Evolutionary conservation across 1,140 invertebrate genomes (phyloP).

Genomic region (Hydropsyche tenuis): DNA sequence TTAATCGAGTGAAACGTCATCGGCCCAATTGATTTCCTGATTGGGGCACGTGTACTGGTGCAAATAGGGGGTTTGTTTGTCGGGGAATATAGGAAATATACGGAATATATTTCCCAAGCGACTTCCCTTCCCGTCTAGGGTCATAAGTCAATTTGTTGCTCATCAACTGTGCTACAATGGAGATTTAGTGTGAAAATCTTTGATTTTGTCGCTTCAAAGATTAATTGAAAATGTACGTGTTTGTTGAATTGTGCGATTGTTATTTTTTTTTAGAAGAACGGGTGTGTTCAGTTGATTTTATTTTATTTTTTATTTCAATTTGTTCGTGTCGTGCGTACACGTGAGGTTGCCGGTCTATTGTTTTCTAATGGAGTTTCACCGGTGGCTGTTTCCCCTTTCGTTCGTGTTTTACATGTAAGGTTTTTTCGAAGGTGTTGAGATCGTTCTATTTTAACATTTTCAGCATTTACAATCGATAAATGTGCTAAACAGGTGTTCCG

Average conservation of each 20-base stretch:
- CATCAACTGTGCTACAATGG: not conserved
- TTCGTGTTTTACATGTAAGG: not conserved
- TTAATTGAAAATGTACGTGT: no score
- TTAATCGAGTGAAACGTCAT: slow-evolving; percentile 51
- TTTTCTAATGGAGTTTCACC: slow-evolving; percentile 46
- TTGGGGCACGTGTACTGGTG: slow-evolving; percentile 23
- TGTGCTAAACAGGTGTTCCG: no score
- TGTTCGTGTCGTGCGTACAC: slow-evolving; percentile 45
- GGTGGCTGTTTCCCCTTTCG: no score
- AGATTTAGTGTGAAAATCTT: no score
- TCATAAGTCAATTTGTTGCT: slow-evolving; percentile 33
- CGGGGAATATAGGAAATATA: slow-evolving; percentile 5
- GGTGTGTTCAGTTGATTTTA: no score
- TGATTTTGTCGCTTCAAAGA: no score
- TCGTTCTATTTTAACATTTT: not conserved
- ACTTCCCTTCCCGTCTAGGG: slow-evolving; percentile 6
- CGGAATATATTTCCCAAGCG: slow-evolving; percentile 41
- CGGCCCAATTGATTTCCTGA: slow-evolving; percentile 47
- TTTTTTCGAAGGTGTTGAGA: not conserved
- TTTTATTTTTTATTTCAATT: slow-evolving; percentile 49
- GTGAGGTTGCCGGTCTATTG: slow-evolving; percentile 30
- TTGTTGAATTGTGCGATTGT: no score
- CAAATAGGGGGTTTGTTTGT: slow-evolving; percentile 40
- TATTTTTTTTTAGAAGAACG: no score
- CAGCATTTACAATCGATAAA: not conserved